Conservation (phyloP, 2,797 vertebrate genomes). For the Pangasius macronema region DNA sequence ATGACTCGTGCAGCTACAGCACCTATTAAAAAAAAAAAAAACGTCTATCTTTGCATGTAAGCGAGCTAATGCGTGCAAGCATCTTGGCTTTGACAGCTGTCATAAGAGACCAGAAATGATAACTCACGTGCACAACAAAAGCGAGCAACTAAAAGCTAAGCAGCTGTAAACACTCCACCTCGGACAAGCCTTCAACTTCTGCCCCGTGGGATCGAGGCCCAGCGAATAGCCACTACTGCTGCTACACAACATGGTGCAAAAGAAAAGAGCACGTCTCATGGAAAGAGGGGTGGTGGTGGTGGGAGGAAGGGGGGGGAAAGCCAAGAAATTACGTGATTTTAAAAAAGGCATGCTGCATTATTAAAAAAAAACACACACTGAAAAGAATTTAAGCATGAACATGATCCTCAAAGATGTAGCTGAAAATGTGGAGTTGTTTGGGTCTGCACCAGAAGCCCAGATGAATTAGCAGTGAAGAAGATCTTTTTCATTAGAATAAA, state of each 20-base stretch:
- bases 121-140: conserved; percentile 32
- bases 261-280: neutral
- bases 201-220: conserved; percentile 31
- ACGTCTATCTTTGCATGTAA: neutral
- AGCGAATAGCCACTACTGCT: neutral
- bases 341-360: neutral
- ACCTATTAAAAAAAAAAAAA: neutral
- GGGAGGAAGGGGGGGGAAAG: rapidly evolving
- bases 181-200: conserved; percentile 29
- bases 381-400: neutral
- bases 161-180: conserved; percentile 32
- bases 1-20: neutral
- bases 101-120: conserved; percentile 24
- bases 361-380: neutral
- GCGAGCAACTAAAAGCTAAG: neutral
- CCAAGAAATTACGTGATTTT: neutral
- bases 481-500: neutral
- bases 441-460: neutral
- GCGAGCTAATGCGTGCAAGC: neutral
- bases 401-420: neutral
- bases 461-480: neutral
- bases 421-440: neutral
- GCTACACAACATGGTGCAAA: conserved; percentile 21
- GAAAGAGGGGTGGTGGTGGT: too few species aligned
- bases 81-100: conserved; percentile 9